Base-by-base conservation (phyloP, 2,888 invertebrate genomes). In the Trissonchulus sp. region DNA sequence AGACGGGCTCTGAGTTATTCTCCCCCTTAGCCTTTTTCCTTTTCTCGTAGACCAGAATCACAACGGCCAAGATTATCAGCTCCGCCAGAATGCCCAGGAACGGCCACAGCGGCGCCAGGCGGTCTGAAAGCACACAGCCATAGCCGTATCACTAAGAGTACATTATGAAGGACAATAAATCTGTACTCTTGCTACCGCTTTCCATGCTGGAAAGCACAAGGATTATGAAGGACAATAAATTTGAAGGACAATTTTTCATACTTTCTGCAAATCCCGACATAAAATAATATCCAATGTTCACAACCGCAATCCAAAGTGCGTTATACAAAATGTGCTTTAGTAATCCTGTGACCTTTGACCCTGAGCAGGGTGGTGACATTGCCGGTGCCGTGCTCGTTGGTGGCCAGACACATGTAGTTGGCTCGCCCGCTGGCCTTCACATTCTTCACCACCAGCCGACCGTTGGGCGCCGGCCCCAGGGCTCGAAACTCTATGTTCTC, bases 341-440 rank as follows among this genome's bases (percentile, higher is more conserved):
- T n/a, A n/a, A n/a, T n/a, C n/a, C n/a, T 33, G 8, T 65, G 8
- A 65, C 68, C 68, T 30, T 30, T 65, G 31, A 69, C 71, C 3
- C 71, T 30, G 15, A 69, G 36, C 3, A 69, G 37, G n/a, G 37
- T 37, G 3, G 71, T 69, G 8, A 8, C 33, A 31, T 69, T 69
- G n/a, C 36, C n/a, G 28, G 2, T 28, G 30, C 72, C 73, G 38
- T 36, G 31, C 2, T 2, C 69, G 33, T 73, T 75, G 35, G 1
- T 1, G 3, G 75, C 75, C 15, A 15, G 8, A 62, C 75, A 75
- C n/a, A 8, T 1, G 65, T 75, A 75, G 38, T 63, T 36, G 8
- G 63, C 48, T 28, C 72, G 48, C 3, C 60, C 33, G 31, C 60
- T 63, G 18, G 2, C 18, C 69, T 68, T 8, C 18, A 33, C 33